Base-by-base conservation (phyloP, 2,888 invertebrate species). In the Torymus tubicola region DNA sequence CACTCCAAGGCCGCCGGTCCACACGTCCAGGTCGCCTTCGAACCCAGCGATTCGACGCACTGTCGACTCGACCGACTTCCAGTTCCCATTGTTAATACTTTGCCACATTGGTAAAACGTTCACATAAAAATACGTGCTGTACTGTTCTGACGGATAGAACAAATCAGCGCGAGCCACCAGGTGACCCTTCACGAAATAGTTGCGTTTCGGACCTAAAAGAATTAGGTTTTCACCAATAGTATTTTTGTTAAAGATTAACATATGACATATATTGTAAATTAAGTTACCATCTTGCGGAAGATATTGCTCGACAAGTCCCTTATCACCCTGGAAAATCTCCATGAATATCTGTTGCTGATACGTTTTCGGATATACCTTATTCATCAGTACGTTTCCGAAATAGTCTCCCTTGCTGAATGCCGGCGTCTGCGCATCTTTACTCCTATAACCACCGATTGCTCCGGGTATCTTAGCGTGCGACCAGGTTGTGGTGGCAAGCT, bases 61-160 rank as follows among this genome's bases (percentile, higher is more conserved):
- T 67, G 86, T 85, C 2, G 78, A 81, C 85, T 92, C 91, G n/a
- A 92, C 80, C 14, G 70, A 82, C n/a, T 86, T 85, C 92, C 92
- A 92, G 84, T 92, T 91, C 3, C 91, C 91, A 5, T 86, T 90
- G 82, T 92, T 92, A 78, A 92, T 87, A 4, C 85, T 87, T 60
- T 91, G 90, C 92, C 92, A 92, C 85, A 92, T 93, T 0, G 93
- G 93, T 0, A 92, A 92, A 0, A 88, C 91, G 85, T 93, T 93
- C 13, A 93, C 87, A 84, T 92, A 93, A 83, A 91, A 92, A 85
- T 92, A 93, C 8, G 92, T 93, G 8, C 92, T 91, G 12, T 89
- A 87, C 83, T 93, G 93, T 82, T 93, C 92, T 5, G 90, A 87
- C 16, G 89, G 91, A 86, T 91, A 93, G 72, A 93, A 91, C 82